Base-by-base conservation (phyloP, 1,140 invertebrate genomes). In the Phymorhynchus buccinoides region DNA sequence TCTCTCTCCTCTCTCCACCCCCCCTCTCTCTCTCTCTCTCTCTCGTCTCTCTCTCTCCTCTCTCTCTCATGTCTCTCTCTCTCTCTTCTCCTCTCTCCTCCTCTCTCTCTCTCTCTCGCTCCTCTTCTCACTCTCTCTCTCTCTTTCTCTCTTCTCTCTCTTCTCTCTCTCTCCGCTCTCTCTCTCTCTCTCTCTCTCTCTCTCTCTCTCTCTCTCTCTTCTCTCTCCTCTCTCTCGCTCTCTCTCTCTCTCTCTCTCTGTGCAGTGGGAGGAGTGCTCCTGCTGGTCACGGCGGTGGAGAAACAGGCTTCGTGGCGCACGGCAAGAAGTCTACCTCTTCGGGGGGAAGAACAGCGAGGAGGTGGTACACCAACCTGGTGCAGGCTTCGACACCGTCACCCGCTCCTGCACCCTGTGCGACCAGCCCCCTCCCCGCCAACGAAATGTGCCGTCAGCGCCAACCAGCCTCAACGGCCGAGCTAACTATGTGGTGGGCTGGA, bases 331-430 rank as follows among this genome's bases (percentile, higher is more conserved):
- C 35, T 92, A 90, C 77, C 86, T 92, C 14, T 91, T 92, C 86
- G 91, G 91, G 3, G 91, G 91, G 4, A 92, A 92, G 85, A 92
- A 92, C 86, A 89, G 89, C 85, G 90, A 91, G 48, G 91, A 92
- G 71, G 80, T 91, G 35, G 91, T 92, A n/a, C 1, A 92, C 91
- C 30, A 91, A 90, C 78, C 86, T 87, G 42, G 91, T 92, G 16
- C 91, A 92, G 84, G 91, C 85, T 92, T 89, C 83, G 89, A 92
- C 80, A 90, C 56, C 56, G n/a, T 27, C 12, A 62, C 56, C 6
- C 56, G 56, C 22, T 6, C 22, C 0, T 62, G 56, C 56, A 62
- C 56, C 6, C 56, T 62, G 0, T 62, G 56, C 22, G 56, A n/a
- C 22, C 56, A 62, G n/a, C 56, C 56, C 56, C 22, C 56, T 62